Evolutionary conservation across 1,140 invertebrate genomes (phyloP), one percentile per base, ranked within the genome.

Genomic region (Chlorops oryzae): DNA sequence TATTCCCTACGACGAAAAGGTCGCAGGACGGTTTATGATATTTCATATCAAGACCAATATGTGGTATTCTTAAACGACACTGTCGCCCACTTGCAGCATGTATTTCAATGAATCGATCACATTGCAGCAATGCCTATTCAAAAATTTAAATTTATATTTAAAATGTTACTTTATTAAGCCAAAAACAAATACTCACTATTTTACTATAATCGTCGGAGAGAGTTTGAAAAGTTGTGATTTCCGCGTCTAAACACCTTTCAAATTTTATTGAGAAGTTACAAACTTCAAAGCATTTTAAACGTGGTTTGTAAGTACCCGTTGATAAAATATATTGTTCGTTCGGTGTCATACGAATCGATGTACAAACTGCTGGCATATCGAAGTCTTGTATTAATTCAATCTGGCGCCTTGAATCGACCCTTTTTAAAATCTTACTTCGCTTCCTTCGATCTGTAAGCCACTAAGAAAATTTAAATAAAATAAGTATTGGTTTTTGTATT

Each of bases 351-450:
- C 82, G 80, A 35, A 99, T 81, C 34, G 81, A 83, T 32, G 84
- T 88, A 64, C 92, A 96, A 2, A 98, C 78, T 51, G 82, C 90
- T 47, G 96, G 96, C 96, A 98, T 99, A 58, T 96, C 91, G 81
- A 99, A 99, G 70, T 99, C 96, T 75, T 99, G 96, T 61, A 99
- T 92, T 15, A 99, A 80, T 73, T 99, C 90, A 56, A 99, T 96
- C 63, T 92, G 77, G 58, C 86, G 81, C 54, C 91, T 79, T 28
- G 96, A 79, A 67, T 95, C 92, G 41, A 89, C 82, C 86, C 96
- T 88, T 73, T 93, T 93, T 60, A 94, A 92, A 40, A 92, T 77
- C 53, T 97, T 73, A 12, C 81, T 81, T 59, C 92, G 78, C 68
- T 86, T 84, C 74, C 95, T 94, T 65, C 86, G 78, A 61, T 96